These are phyloP conservation scores for Acromyrmex heyeri DNA, from an alignment of 1,140 invertebrate genomes.

Conservation along the genomic window DNA sequence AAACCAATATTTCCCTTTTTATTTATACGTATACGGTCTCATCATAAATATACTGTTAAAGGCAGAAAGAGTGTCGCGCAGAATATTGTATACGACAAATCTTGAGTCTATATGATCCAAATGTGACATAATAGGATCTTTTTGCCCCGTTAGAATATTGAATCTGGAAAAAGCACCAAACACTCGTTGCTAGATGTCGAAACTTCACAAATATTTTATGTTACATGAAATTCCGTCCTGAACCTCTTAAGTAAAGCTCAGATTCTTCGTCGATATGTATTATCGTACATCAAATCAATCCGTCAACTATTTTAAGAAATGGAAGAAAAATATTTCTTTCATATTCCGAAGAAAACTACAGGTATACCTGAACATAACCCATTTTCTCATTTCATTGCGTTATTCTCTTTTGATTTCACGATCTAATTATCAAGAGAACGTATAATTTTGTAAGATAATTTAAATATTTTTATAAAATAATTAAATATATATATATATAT, in stretches of 20 bases:
- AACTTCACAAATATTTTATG: constrained; percentile 23
- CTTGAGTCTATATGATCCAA: background rate
- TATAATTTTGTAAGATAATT: constrained; percentile 19
- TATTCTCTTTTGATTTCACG: background rate
- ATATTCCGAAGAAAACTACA: background rate
- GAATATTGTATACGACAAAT: background rate
- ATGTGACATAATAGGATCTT: constrained; percentile 6
- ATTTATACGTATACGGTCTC: background rate
- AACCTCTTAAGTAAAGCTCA: background rate
- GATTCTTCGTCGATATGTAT: background rate
- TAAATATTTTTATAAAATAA: background rate
- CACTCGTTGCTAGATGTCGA: background rate
- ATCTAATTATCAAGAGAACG: background rate
- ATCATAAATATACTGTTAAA: background rate
- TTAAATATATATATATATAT: background rate
- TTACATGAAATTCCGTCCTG: constrained; percentile 8
- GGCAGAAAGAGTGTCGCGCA: background rate
- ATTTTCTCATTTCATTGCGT: background rate
- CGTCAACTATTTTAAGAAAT: constrained; percentile 16
- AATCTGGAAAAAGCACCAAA: background rate
- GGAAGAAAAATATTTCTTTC: background rate
- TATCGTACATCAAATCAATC: constrained; percentile 15
- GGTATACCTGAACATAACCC: background rate
- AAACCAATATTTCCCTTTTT: constrained; percentile 10
- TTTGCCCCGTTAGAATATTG: background rate